A percentile compares a stretch with the other conserved stretches of the same genome.
Evolutionary conservation across 2,888 invertebrate species (phyloP).

Genomic region (Lasioglossum pauxillum): DNA sequence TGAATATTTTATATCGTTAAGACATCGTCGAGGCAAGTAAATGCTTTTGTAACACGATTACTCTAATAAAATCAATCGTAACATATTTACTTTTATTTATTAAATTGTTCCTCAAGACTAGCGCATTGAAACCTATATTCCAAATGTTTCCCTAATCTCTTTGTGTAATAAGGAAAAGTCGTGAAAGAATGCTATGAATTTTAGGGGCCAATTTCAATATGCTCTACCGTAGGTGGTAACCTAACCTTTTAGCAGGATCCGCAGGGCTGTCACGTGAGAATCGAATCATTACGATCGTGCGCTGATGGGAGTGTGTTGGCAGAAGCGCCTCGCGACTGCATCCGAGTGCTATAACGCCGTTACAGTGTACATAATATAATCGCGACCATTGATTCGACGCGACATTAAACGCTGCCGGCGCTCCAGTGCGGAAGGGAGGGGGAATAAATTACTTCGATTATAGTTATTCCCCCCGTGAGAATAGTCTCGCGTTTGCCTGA

Average conservation of each 20-base stretch:
- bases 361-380: constrained; percentile 31
- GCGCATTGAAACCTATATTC: background rate
- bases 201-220: background rate
- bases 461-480: constrained; percentile 50
- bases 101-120: background rate
- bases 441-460: constrained; percentile 54
- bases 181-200: too few relatives aligned
- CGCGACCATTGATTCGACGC: constrained; percentile 36
- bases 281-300: background rate
- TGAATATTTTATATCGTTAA: background rate
- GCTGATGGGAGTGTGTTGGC: background rate
- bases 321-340: background rate
- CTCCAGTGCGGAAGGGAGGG: background rate
- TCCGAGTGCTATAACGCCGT: constrained; percentile 11
- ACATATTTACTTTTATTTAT: too few relatives aligned
- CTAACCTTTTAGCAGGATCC: background rate
- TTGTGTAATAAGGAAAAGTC: background rate
- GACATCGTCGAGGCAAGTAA: background rate
- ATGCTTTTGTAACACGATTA: too few relatives aligned
- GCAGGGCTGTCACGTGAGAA: background rate
- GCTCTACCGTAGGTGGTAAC: background rate
- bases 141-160: background rate
- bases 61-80: too few relatives aligned
- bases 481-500: constrained; percentile 40
- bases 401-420: constrained; percentile 19